phyloP scores from a whole-genome alignment of 2,113 vertebrate species.

The Ochotona curzoniae region DNA sequence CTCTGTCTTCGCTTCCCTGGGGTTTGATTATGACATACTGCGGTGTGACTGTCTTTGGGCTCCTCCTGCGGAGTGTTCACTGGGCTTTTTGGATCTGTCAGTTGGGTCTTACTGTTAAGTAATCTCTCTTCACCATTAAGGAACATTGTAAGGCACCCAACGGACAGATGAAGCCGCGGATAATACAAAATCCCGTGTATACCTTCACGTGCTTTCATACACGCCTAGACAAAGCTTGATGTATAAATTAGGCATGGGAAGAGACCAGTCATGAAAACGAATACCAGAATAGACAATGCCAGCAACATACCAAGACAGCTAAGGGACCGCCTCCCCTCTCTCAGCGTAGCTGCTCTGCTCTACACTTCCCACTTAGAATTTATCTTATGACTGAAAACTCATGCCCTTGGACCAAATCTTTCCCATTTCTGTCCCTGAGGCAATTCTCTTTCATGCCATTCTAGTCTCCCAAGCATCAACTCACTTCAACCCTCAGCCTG shows the following conservation, averaged over 20 bases:
- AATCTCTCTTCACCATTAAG: background rate
- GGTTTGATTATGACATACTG: background rate
- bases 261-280: background rate
- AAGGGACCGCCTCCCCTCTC: background rate
- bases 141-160: background rate
- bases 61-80: constrained; percentile 11
- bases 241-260: background rate
- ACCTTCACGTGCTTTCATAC: background rate
- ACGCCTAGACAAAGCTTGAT: background rate
- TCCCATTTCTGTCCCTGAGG: background rate
- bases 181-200: background rate
- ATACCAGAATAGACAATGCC: background rate
- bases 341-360: background rate
- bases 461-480: background rate
- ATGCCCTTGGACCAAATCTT: background rate
- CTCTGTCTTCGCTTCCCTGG: background rate
- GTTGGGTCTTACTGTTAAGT: background rate
- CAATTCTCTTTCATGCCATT: background rate
- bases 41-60: background rate
- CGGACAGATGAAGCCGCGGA: background rate
- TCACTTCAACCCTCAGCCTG: background rate
- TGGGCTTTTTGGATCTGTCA: background rate
- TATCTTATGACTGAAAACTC: background rate
- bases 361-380: background rate
- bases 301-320: background rate